Percentiles rank a stretch among this genome's conserved stretches.
phyloP scores from a whole-genome alignment of 1,140 invertebrate species.

The Drosophila watanabei region DNA sequence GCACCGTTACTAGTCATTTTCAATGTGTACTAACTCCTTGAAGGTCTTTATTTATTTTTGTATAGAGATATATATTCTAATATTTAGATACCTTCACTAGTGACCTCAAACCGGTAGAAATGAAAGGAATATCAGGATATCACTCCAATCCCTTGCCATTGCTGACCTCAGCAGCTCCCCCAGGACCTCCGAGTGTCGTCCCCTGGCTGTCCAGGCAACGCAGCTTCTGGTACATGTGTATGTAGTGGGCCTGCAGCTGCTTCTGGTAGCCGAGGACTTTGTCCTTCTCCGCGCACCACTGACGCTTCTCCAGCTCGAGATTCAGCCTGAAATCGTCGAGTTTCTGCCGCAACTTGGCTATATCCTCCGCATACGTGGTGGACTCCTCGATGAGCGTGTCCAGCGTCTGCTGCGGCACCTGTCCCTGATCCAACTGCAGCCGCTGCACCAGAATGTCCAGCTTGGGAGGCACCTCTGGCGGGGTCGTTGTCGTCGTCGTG shows the following conservation, averaged over 20 bases:
- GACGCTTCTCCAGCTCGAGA: slow-evolving; percentile 81
- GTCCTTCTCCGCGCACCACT: slow-evolving; percentile 81
- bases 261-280: slow-evolving; percentile 81
- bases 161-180: background rate
- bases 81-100: slow-evolving; percentile 4
- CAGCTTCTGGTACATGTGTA: slow-evolving; percentile 84
- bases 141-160: slow-evolving; percentile 35
- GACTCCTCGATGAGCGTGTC: slow-evolving; percentile 82
- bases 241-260: slow-evolving; percentile 81
- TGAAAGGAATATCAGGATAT: background rate
- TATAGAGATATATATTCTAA: background rate
- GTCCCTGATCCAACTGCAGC: slow-evolving; percentile 49
- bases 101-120: slow-evolving; percentile 1
- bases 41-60: background rate
- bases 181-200: background rate
- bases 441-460: slow-evolving; percentile 61
- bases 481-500: background rate
- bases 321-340: slow-evolving; percentile 77
- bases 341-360: slow-evolving; percentile 76
- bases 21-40: too few relatives aligned
- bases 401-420: slow-evolving; percentile 61
- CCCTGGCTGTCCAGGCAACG: slow-evolving; percentile 69
- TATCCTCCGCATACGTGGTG: slow-evolving; percentile 79
- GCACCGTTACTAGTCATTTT: background rate
- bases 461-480: slow-evolving; percentile 26